Conservation (phyloP, 2,113 vertebrate genomes). For the Brachirus orientalis region DNA sequence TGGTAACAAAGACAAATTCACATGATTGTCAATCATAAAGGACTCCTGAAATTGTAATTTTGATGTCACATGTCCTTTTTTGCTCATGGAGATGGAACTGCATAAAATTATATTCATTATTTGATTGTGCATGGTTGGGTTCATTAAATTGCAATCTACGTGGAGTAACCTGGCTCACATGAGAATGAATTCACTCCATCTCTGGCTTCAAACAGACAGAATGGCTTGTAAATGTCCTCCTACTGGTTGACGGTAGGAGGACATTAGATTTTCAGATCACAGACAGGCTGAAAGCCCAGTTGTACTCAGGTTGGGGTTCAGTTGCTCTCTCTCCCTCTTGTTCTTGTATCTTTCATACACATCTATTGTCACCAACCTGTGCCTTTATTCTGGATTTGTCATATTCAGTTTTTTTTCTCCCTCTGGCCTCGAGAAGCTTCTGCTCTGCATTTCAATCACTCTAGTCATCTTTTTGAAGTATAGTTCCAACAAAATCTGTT, state of each 20-base stretch:
- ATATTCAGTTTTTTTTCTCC: not conserved
- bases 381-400: slow-evolving; percentile 25
- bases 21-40: not conserved
- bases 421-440: not conserved
- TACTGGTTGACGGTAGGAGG: slow-evolving; percentile 31
- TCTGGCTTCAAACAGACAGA: slow-evolving; percentile 36
- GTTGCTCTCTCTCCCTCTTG: slow-evolving; percentile 15
- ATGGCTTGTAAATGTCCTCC: slow-evolving; percentile 43
- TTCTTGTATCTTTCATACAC: slow-evolving; percentile 33
- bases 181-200: not conserved
- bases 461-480: no score
- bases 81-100: not conserved
- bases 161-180: slow-evolving; percentile 3
- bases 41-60: not conserved
- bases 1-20: no score
- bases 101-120: slow-evolving; percentile 7
- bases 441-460: not conserved
- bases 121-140: not conserved
- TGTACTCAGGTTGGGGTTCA: slow-evolving; percentile 10
- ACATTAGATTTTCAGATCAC: slow-evolving; percentile 43
- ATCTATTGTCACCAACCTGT: slow-evolving; percentile 20
- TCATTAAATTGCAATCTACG: slow-evolving; percentile 8
- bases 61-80: slow-evolving; percentile 1
- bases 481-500: not conserved
- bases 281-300: slow-evolving; percentile 34